Base-by-base conservation (phyloP, 2,797 vertebrate species). In the Muscicapa striata region DNA sequence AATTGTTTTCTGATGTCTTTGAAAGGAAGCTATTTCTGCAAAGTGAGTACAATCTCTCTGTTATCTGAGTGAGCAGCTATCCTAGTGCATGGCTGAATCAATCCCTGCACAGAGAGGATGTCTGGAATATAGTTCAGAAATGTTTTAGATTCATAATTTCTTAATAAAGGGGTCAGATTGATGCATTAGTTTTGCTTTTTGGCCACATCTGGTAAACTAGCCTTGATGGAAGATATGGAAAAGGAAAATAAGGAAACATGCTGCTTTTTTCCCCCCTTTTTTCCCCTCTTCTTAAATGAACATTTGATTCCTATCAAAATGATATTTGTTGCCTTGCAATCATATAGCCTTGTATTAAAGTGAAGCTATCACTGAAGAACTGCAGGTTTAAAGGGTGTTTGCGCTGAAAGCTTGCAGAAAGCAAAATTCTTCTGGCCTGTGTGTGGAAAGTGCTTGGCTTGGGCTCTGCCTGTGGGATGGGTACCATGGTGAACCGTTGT, bases 231-330 rank as follows among this genome's bases (percentile, higher is more conserved):
- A 40, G 41, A 77, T 77, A 64, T 75, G 32, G 78, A 80, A 49
- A 77, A 89, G n/a, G 87, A 63, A 93, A 90, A 74, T 32, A 91
- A 38, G 59, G 61, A 89, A 92, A 51, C 26, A 19, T 0, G 0
- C 41, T 70, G 14, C 8, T 2, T n/a, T 43, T 58, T 21, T 9
- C 6, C 11, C 19, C 5, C 8, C 16, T 7, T 32, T n/a, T 13
- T 17, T 12, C 13, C 46, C 46, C 14, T 6, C 8, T 62, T 38
- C 62, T 75, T 84, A 51, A 86, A 51, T 64, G 27, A 86, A 26
- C 79, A 69, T 94, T 95, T 93, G 73, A 91, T 88, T 93, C 51
- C 51, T 72, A 78, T 81, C 73, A 92, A 85, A 96, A 69, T 72
- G 7, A 46, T 52, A 58, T 83, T 83, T 72, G 29, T 79, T 96